Base-by-base conservation (phyloP, 2,113 vertebrate species). In the Narcine bancroftii region DNA sequence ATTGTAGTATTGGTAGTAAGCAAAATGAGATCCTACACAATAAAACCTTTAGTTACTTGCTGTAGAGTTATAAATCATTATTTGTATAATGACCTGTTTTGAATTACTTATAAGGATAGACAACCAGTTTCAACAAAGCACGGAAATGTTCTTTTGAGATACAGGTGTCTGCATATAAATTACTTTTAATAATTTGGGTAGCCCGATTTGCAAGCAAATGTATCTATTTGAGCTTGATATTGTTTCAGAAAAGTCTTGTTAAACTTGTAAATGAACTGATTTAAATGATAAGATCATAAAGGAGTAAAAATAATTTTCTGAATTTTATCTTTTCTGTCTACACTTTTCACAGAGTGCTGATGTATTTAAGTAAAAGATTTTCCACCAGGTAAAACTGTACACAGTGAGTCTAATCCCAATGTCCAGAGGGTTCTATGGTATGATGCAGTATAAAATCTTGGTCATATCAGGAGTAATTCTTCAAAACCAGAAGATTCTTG, bases 11-110 rank as follows among this genome's bases (percentile, higher is more conserved):
- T 7, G 56, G 15, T 60, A 60, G 56, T 15, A 60, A 60, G 24
- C 53, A 60, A 36, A 1, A 60, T 60, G 53, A 53, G 26, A 26
- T 56, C 79, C 53, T 87, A 33, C 50, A 87, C 36, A 24, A 87
- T 36, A 33, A 60, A 21, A 87, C 36, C 53, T 60, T n/a, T 33
- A 87, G 15, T 87, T 87, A 36, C 11, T 83, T 33, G 7, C 19
- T 60, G 5, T 87, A 69, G 6, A 36, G 33, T 36, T 87, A 60
- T 87, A 87, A 15, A 87, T 87, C 56, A 42, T 60, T n/a, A 36
- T 13, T 56, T 17, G 33, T 63, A n/a, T 85, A 15, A 56, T 87
- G 60, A 87, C 81, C 81, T 87, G 81, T 87, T 87, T 87, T 24
- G 60, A 87, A 87, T 87, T 87, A 87, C n/a, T 87, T 87, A 60